A percentile compares a stretch with the other conserved stretches of the same genome.
phyloP scores from a whole-genome alignment of 1,140 invertebrate genomes.

The Trachymyrmex cornetzi region DNA sequence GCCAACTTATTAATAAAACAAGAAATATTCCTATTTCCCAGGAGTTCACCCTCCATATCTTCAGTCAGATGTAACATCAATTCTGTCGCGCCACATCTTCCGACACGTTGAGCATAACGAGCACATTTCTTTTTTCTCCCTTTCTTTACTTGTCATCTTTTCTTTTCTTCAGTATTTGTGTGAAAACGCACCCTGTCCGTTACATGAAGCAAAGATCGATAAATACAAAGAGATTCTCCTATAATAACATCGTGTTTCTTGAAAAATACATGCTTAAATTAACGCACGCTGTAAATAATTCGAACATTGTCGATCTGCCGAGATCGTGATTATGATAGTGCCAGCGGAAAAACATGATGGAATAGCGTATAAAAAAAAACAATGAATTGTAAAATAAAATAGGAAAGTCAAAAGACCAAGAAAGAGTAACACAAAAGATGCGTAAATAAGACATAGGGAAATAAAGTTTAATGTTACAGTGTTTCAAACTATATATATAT shows the following conservation, averaged over 20 bases:
- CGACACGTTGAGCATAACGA: slow-evolving; percentile 29
- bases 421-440: too few species aligned
- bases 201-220: slow-evolving; percentile 39
- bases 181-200: slow-evolving; percentile 28
- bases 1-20: too few species aligned
- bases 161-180: slow-evolving; percentile 20
- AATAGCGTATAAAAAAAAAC: not conserved
- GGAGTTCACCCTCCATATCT: too few species aligned
- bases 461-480: too few species aligned
- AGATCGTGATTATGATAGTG: not conserved
- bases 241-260: not conserved
- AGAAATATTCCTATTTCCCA: too few species aligned
- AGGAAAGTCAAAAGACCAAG: too few species aligned
- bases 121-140: slow-evolving; percentile 23
- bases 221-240: not conserved
- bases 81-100: not conserved
- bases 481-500: too few species aligned
- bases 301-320: not conserved
- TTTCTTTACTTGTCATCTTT: not conserved
- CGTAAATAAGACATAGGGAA: too few species aligned
- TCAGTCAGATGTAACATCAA: not conserved
- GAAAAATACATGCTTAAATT: not conserved
- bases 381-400: not conserved
- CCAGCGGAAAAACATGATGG: not conserved
- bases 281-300: slow-evolving; percentile 13